Evolutionary conservation across 2,113 vertebrate genomes (phyloP).

Genomic region (Copsychus sechellarum): DNA sequence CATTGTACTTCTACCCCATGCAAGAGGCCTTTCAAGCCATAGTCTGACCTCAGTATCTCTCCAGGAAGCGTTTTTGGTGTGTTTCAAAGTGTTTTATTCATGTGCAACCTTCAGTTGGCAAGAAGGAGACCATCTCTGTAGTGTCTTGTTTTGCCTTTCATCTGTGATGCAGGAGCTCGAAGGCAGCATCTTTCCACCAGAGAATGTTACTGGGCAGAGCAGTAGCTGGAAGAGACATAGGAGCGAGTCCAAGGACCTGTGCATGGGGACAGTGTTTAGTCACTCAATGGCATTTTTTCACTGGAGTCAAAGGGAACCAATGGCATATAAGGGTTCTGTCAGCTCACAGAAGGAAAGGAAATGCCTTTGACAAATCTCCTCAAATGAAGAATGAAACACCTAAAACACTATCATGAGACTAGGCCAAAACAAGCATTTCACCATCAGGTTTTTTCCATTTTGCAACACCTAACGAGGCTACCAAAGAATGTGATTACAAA

Average conservation of each 20-base stretch:
- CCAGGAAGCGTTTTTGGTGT: not conserved
- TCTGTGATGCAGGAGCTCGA: not conserved
- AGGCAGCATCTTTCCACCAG: not conserved
- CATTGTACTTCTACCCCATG: not conserved
- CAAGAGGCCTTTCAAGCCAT: not conserved
- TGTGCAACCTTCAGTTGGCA: accelerated
- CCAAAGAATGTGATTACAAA: not conserved
- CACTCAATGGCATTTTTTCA: not conserved
- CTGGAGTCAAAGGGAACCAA: not conserved
- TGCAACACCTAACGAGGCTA: not conserved
- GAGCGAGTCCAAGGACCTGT: not conserved
- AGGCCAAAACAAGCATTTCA: not conserved
- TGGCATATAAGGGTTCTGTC: not conserved
- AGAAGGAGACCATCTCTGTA: not conserved
- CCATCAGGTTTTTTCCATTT: not conserved
- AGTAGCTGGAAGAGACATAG: not conserved
- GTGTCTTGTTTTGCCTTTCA: not conserved
- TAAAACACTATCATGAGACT: not conserved
- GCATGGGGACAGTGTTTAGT: accelerated
- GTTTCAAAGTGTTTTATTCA: not conserved
- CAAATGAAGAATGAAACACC: not conserved
- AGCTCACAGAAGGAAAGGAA: not conserved
- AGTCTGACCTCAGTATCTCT: not conserved
- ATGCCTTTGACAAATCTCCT: not conserved
- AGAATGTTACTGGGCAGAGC: not conserved